A percentile compares a stretch with the other conserved stretches of the same genome.
phyloP scores from a whole-genome alignment of 2,113 vertebrate species.

The Chaetura pelagica region DNA sequence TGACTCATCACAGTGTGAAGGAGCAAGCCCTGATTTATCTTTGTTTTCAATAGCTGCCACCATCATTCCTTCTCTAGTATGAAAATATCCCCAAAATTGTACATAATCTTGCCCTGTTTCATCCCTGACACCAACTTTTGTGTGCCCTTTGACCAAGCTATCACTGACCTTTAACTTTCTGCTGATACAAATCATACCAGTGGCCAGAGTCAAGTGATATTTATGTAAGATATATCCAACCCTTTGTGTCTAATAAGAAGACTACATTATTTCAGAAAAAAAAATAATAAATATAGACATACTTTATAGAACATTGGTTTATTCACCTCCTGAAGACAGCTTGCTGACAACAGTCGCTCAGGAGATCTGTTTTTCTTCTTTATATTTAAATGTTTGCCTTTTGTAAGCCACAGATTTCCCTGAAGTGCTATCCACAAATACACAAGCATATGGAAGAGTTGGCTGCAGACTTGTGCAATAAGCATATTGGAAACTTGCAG shows the following conservation, averaged over 20 bases:
- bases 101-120: not conserved
- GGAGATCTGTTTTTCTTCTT: slow-evolving; percentile 54
- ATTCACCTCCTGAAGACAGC: slow-evolving; percentile 4
- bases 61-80: not conserved
- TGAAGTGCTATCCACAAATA: slow-evolving; percentile 17
- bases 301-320: not conserved
- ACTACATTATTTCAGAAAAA: not conserved
- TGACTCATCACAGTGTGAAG: not conserved
- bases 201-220: not conserved
- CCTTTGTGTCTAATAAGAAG: not conserved
- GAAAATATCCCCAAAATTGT: not conserved
- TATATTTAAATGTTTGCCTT: slow-evolving; percentile 52
- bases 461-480: not conserved
- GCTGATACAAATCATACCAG: not conserved
- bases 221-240: not conserved
- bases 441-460: not conserved
- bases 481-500: slow-evolving; percentile 5
- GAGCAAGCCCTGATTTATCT: not conserved
- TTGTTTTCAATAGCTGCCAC: not conserved
- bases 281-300: not conserved
- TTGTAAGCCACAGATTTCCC: slow-evolving; percentile 35
- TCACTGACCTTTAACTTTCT: not conserved
- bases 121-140: not conserved
- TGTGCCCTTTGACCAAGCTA: not conserved
- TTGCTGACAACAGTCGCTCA: slow-evolving; percentile 23